A percentile compares a stretch with the other conserved stretches of the same genome.
These are phyloP conservation scores for Calephelis nemesis DNA, from an alignment of 1,140 invertebrate genomes.

Conservation along the genomic window DNA sequence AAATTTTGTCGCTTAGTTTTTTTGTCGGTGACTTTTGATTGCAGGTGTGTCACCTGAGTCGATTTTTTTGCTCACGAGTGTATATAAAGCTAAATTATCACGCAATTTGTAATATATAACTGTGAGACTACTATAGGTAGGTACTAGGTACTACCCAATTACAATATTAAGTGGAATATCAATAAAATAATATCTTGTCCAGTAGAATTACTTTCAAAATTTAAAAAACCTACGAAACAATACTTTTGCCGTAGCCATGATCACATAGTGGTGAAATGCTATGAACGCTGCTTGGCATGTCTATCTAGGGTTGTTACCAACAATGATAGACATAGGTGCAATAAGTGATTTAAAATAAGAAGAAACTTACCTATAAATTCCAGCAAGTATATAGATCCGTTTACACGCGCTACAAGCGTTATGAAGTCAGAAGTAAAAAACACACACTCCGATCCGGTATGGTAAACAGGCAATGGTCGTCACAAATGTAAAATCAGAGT, in stretches of 20 bases:
- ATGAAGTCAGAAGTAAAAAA: conserved; percentile 17
- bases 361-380: conserved; percentile 20
- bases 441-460: conserved; percentile 9
- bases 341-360: conserved; percentile 20
- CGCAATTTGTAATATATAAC: too few species aligned
- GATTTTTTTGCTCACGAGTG: too few species aligned
- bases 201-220: conserved; percentile 12
- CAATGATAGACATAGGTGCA: conserved; percentile 18
- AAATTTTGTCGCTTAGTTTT: too few species aligned
- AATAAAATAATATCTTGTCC: conserved; percentile 12
- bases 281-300: conserved; percentile 17
- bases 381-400: conserved; percentile 20
- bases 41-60: too few species aligned
- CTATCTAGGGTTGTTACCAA: conserved; percentile 18
- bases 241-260: conserved; percentile 17
- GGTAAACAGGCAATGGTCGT: conserved; percentile 20
- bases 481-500: conserved; percentile 22
- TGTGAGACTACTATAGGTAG: too few species aligned
- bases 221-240: conserved; percentile 6
- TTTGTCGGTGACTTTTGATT: too few species aligned
- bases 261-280: conserved; percentile 13
- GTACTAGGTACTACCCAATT: too few species aligned
- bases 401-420: conserved; percentile 16
- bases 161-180: conserved; percentile 1
- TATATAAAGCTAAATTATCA: neutral